Conservation (phyloP, 2,888 invertebrate species). For the Sarcophaga variegata region DNA sequence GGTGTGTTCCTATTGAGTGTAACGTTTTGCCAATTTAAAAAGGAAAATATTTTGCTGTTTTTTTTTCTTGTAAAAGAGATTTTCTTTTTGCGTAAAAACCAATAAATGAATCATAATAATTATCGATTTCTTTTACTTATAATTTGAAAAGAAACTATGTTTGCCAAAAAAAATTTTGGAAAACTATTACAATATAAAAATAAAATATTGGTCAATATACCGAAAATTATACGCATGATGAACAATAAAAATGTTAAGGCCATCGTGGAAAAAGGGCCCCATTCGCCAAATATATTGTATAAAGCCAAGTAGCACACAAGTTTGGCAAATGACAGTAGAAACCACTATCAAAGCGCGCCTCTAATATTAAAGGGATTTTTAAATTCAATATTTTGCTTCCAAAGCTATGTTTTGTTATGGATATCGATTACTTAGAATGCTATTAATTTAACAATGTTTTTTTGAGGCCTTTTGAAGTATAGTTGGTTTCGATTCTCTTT, state of each 20-base stretch:
- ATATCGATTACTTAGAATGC: no score
- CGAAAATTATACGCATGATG: no score
- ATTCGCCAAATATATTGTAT: background rate
- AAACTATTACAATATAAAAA: no score
- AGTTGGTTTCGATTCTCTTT: no score
- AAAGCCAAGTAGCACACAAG: background rate
- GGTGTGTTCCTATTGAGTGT: background rate
- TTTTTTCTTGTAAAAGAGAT: constrained; percentile 12
- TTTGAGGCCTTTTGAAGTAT: no score
- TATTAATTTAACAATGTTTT: no score
- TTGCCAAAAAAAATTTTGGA: background rate
- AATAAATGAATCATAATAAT: constrained; percentile 30
- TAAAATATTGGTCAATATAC: no score
- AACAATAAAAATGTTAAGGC: background rate
- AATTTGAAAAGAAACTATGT: background rate
- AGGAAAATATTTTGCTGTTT: background rate
- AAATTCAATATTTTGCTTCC: no score
- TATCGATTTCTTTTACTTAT: constrained; percentile 15
- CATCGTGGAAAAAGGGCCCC: constrained; percentile 5
- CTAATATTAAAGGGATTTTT: background rate
- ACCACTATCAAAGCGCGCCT: background rate
- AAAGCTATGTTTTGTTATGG: no score
- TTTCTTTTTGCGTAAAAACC: constrained; percentile 4
- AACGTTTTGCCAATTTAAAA: constrained; percentile 16
- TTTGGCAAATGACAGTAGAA: background rate